Evolutionary conservation across 2,888 invertebrate genomes (phyloP).

Genomic region (Caenorhabditis sulstoni): DNA sequence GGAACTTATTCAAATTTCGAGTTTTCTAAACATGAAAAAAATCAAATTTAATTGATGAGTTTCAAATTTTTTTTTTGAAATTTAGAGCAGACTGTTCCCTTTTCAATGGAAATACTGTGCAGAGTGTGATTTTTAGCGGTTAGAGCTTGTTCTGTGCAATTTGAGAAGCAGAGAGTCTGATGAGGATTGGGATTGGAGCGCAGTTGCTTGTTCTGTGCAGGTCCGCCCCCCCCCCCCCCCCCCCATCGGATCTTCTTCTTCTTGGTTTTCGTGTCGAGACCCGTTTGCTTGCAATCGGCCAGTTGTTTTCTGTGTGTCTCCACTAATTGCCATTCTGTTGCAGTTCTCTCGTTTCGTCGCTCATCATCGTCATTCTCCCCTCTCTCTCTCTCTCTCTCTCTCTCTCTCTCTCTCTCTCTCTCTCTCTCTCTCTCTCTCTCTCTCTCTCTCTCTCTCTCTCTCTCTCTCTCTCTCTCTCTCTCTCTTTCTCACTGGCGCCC

Average conservation of each 20-base stretch:
- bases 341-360: not conserved
- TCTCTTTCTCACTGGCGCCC: slow-evolving; percentile 1
- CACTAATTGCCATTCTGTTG: slow-evolving; percentile 11
- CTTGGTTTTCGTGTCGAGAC: slow-evolving; percentile 10
- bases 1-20: too few relatives aligned
- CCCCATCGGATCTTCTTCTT: not conserved
- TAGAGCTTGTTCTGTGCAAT: too few relatives aligned
- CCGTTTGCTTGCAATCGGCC: slow-evolving; percentile 19
- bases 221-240: not conserved
- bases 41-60: too few relatives aligned
- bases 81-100: too few relatives aligned
- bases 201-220: not conserved
- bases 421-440: slow-evolving; percentile 1
- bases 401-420: slow-evolving; percentile 10
- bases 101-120: too few relatives aligned
- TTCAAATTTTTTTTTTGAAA: too few relatives aligned
- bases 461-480: slow-evolving; percentile 14
- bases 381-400: slow-evolving; percentile 19
- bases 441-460: slow-evolving; percentile 27
- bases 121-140: too few relatives aligned
- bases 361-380: slow-evolving; percentile 27
- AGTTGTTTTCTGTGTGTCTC: slow-evolving; percentile 42
- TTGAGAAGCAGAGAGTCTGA: too few relatives aligned
- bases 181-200: too few relatives aligned
- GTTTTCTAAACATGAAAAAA: too few relatives aligned